Conservation (phyloP, 37 sponge, comb jelly and placozoan genomes). For the Aphrocallistes beatrix region DNA sequence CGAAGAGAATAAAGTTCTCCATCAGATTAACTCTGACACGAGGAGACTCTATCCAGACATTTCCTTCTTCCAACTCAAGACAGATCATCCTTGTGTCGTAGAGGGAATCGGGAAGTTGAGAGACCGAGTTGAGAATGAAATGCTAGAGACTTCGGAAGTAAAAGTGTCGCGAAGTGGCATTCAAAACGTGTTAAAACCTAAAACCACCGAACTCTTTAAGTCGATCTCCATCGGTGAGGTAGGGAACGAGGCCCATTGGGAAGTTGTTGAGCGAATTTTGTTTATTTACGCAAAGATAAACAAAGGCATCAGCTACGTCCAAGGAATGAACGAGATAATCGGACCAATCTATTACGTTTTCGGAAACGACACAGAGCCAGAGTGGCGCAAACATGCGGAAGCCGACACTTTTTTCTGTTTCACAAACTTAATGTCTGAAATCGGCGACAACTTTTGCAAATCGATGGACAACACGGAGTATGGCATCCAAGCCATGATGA, state of each 20-base stretch:
- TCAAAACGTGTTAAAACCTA: neutral
- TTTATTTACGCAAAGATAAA: conserved; percentile 86
- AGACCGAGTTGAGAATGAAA: conserved; percentile 38
- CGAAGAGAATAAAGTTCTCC: conserved; percentile 73
- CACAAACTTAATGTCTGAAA: conserved; percentile 82
- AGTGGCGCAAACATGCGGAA: conserved; percentile 78
- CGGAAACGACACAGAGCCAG: conserved; percentile 61
- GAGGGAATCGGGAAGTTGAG: conserved; percentile 33
- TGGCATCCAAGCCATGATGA: conserved; percentile 73
- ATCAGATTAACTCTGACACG: conserved; percentile 83
- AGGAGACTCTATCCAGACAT: conserved; percentile 81
- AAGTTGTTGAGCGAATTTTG: conserved; percentile 88
- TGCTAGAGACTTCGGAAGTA: neutral
- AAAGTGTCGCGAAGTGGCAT: neutral
- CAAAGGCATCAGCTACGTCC: conserved; percentile 80
- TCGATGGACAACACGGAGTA: conserved; percentile 61
- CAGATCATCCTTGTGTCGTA: conserved; percentile 47
- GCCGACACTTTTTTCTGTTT: conserved; percentile 97
- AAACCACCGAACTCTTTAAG: conserved; percentile 4
- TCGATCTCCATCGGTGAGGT: conserved; percentile 26
- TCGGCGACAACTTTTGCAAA: conserved; percentile 82
- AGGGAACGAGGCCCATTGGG: conserved; percentile 97
- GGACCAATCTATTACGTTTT: conserved; percentile 93
- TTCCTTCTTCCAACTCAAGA: conserved; percentile 83
- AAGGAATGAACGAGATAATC: conserved; percentile 95